Evolutionary conservation across 2,888 invertebrate genomes (phyloP).

Genomic region (Drosophila neotestacea): DNA sequence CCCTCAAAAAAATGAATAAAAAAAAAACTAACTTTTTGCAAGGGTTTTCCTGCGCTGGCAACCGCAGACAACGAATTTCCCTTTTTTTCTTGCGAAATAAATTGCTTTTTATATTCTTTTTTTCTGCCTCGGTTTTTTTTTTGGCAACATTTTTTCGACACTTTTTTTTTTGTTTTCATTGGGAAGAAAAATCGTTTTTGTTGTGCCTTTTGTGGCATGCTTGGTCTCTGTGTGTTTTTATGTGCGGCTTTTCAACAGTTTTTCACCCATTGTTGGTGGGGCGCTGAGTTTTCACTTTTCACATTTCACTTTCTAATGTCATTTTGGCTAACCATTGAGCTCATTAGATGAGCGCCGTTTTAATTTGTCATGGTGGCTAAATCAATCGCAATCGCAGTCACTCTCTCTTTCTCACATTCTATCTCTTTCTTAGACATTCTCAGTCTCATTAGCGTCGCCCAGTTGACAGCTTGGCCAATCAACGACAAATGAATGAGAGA

Average conservation of each 20-base stretch:
- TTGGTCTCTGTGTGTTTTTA: conserved; percentile 37
- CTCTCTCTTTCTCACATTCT: not conserved
- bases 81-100: conserved; percentile 38
- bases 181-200: conserved; percentile 68
- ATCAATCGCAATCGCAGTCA: conserved; percentile 38
- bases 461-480: conserved; percentile 58
- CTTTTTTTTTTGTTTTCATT: conserved; percentile 49
- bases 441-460: conserved; percentile 45
- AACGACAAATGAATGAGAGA: conserved; percentile 52
- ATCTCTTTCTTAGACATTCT: not conserved
- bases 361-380: conserved; percentile 72
- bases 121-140: conserved; percentile 28
- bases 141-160: conserved; percentile 57
- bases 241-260: conserved; percentile 68
- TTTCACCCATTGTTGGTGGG: conserved; percentile 18
- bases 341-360: conserved; percentile 71
- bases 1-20: conserved; percentile 48
- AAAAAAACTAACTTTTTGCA: conserved; percentile 58
- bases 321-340: conserved; percentile 37
- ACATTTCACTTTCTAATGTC: conserved; percentile 19
- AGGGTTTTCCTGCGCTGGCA: conserved; percentile 58
- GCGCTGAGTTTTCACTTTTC: conserved; percentile 23
- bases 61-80: conserved; percentile 38
- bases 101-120: conserved; percentile 32
- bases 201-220: conserved; percentile 61